These are phyloP conservation scores for Lycaon pictus DNA, from an alignment of 2,113 vertebrate genomes.

Conservation along the genomic window DNA sequence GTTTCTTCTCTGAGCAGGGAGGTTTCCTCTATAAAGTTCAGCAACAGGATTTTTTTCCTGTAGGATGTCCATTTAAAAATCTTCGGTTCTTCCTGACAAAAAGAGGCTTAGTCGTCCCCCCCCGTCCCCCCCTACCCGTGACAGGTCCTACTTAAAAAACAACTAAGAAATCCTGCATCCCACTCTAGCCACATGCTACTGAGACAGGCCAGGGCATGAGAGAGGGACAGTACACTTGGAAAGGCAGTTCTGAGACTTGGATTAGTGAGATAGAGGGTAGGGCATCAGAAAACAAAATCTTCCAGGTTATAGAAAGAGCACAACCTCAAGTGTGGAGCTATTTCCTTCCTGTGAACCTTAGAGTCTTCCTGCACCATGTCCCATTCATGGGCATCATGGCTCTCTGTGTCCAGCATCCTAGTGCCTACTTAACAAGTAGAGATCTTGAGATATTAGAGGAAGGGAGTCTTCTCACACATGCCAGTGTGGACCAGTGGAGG, in stretches of 20 bases:
- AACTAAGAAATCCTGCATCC: not conserved
- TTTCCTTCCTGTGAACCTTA: not conserved
- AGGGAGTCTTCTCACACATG: not conserved
- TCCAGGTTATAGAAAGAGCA: not conserved
- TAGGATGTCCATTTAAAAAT: constrained; percentile 31
- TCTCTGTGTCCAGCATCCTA: not conserved
- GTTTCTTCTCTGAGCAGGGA: not conserved
- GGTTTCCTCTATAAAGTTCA: not conserved
- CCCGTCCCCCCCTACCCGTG: not conserved
- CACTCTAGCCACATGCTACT: not conserved
- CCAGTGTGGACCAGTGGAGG: accelerated
- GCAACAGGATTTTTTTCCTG: not conserved
- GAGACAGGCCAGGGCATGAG: not conserved
- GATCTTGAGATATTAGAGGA: not conserved
- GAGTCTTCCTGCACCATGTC: not conserved
- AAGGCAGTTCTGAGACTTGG: not conserved
- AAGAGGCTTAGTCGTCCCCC: constrained; percentile 36
- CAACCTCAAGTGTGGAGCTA: not conserved
- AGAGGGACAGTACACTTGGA: not conserved
- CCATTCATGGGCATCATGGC: not conserved
- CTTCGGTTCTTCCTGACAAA: constrained; percentile 13
- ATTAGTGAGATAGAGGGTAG: not conserved
- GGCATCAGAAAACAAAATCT: not conserved
- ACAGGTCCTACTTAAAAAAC: constrained; percentile 26
- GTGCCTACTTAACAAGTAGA: not conserved